These are phyloP conservation scores for Caenorhabditis panamensis DNA, from an alignment of 2,888 invertebrate genomes.

Conservation along the genomic window DNA sequence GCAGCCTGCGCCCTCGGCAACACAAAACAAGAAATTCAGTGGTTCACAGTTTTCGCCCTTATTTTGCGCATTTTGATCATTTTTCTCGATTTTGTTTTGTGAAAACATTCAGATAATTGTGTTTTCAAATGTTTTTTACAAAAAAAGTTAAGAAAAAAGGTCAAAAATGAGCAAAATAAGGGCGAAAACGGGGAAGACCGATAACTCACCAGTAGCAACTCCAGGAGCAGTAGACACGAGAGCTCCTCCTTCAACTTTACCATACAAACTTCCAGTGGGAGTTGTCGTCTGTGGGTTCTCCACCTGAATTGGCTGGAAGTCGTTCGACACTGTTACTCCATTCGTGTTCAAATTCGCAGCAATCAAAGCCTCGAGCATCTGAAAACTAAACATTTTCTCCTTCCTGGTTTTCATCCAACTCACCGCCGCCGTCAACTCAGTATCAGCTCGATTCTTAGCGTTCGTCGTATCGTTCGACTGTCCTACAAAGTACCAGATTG, in stretches of 20 bases:
- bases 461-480: constrained; percentile 69
- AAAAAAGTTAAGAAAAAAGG: no score
- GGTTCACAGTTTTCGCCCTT: no score
- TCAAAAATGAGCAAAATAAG: no score
- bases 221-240: constrained; percentile 66
- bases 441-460: constrained; percentile 65
- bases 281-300: constrained; percentile 65
- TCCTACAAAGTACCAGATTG: constrained; percentile 70
- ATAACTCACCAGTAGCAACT: constrained; percentile 22
- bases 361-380: constrained; percentile 70
- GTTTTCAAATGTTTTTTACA: no score
- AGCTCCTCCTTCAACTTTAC: constrained; percentile 72
- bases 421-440: constrained; percentile 69
- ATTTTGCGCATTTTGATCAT: no score
- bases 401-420: neutral
- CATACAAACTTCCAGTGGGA: constrained; percentile 65
- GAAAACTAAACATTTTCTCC: constrained; percentile 11
- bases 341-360: constrained; percentile 64
- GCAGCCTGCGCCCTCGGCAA: no score
- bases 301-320: constrained; percentile 67
- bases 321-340: constrained; percentile 63
- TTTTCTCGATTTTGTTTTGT: no score
- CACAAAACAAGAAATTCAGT: no score
- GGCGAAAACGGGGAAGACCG: no score
- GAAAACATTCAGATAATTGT: no score